Percentiles rank a stretch among this genome's conserved stretches.
Evolutionary conservation across 2,113 vertebrate species (phyloP).

Genomic region (Phalacrocorax aristotelis): DNA sequence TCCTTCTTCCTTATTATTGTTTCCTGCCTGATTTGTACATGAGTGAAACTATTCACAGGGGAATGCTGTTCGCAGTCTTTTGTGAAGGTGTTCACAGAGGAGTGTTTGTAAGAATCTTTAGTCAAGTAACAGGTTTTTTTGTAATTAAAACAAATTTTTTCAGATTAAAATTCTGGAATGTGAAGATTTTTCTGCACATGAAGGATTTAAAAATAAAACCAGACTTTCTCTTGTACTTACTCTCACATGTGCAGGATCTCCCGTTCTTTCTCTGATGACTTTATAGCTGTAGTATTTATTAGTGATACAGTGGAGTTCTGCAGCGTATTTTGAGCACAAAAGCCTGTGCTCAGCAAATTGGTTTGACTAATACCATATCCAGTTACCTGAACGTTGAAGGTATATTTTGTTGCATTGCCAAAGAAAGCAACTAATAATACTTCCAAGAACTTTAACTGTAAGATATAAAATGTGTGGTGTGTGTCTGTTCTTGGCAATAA

Average conservation of each 20-base stretch:
- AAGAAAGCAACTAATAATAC: slow-evolving; percentile 73
- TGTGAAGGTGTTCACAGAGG: background rate
- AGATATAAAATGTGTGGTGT: slow-evolving; percentile 50
- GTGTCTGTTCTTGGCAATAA: slow-evolving; percentile 42
- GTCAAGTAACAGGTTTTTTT: background rate
- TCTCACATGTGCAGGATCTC: background rate
- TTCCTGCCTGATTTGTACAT: slow-evolving; percentile 32
- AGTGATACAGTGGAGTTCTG: background rate
- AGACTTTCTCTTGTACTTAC: background rate
- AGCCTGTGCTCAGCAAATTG: slow-evolving; percentile 74
- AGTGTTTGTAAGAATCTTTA: slow-evolving; percentile 1
- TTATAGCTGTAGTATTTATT: slow-evolving; percentile 22
- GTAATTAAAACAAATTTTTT: background rate
- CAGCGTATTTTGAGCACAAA: slow-evolving; percentile 60
- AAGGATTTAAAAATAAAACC: background rate
- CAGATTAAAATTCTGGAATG: background rate
- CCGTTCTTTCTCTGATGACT: background rate
- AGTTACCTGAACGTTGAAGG: slow-evolving; percentile 75
- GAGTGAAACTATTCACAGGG: background rate
- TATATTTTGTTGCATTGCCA: slow-evolving; percentile 71
- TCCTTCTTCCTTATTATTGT: slow-evolving; percentile 50
- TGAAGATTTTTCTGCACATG: background rate
- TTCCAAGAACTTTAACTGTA: slow-evolving; percentile 69
- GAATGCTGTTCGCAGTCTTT: slow-evolving; percentile 10
- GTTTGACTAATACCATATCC: slow-evolving; percentile 66